phyloP scores from a whole-genome alignment of 2,113 vertebrate genomes.

The Atherinomorus stipes region DNA sequence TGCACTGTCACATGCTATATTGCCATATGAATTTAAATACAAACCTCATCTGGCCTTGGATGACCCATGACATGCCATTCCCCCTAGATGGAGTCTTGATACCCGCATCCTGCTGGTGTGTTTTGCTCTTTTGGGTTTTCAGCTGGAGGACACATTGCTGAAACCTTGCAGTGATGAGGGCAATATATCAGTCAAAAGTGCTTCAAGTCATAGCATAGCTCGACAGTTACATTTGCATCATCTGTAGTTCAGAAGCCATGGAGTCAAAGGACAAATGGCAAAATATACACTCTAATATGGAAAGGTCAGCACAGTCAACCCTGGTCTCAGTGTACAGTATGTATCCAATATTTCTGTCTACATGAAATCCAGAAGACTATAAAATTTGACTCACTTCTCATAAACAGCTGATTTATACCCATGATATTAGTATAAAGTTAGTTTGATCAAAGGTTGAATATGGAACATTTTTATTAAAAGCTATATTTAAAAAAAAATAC shows the following conservation, averaged over 20 bases:
- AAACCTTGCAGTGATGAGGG: conserved; percentile 75
- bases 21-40: conserved; percentile 87
- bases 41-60: conserved; percentile 80
- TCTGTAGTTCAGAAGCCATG: conserved; percentile 48
- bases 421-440: neutral
- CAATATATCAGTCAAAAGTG: conserved; percentile 75
- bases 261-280: conserved; percentile 58
- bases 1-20: conserved; percentile 84
- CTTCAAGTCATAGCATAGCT: conserved; percentile 62
- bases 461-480: too few species aligned
- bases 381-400: neutral
- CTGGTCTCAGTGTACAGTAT: conserved; percentile 10
- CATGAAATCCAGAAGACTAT: neutral
- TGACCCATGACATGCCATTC: conserved; percentile 84
- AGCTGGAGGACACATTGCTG: conserved; percentile 70
- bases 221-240: conserved; percentile 43
- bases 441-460: too few species aligned
- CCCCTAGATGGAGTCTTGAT: conserved; percentile 86
- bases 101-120: conserved; percentile 83
- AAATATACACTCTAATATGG: conserved; percentile 39
- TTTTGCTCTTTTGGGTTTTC: conserved; percentile 82
- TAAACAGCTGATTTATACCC: neutral
- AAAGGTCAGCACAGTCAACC: conserved; percentile 60
- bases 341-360: neutral
- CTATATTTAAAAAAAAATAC: too few species aligned